A percentile compares a stretch with the other conserved stretches of the same genome.
Evolutionary conservation across 2,888 invertebrate species (phyloP).

Genomic region (Lamproptera curius): DNA sequence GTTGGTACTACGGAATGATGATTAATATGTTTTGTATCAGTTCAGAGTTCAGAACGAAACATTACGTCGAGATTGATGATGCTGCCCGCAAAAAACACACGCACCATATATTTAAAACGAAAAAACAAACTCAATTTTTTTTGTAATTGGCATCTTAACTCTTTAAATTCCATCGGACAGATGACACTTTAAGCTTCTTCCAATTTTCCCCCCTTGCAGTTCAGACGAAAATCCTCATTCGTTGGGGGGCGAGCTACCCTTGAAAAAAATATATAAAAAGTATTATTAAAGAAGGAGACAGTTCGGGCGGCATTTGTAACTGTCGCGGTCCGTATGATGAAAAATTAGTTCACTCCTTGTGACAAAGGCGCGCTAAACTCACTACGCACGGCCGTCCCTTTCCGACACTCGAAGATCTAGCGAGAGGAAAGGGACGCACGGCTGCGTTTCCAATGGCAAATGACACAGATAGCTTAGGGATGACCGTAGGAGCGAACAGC

Average conservation of each 20-base stretch:
- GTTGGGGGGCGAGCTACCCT: conserved; percentile 71
- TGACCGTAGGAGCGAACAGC: conserved; percentile 78
- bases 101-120: not conserved
- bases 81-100: conserved; percentile 5
- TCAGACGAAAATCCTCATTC: conserved; percentile 71
- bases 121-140: conserved; percentile 25
- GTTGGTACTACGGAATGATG: conserved; percentile 10
- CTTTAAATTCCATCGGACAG: conserved; percentile 57
- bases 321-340: conserved; percentile 78
- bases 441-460: conserved; percentile 75
- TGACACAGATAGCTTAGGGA: conserved; percentile 78
- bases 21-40: conserved; percentile 20
- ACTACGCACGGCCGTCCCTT: conserved; percentile 60
- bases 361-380: conserved; percentile 75
- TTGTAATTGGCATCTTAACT: conserved; percentile 44
- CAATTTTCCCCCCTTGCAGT: conserved; percentile 54
- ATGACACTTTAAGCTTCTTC: conserved; percentile 68
- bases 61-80: conserved; percentile 19
- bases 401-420: conserved; percentile 42
- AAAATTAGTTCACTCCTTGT: conserved; percentile 78
- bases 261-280: conserved; percentile 69
- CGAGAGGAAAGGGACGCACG: conserved; percentile 43
- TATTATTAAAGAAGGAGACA: conserved; percentile 79
- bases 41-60: conserved; percentile 16
- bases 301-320: conserved; percentile 77